Base-by-base conservation (phyloP, 2,888 invertebrate species). In the Anoncus sp. region DNA sequence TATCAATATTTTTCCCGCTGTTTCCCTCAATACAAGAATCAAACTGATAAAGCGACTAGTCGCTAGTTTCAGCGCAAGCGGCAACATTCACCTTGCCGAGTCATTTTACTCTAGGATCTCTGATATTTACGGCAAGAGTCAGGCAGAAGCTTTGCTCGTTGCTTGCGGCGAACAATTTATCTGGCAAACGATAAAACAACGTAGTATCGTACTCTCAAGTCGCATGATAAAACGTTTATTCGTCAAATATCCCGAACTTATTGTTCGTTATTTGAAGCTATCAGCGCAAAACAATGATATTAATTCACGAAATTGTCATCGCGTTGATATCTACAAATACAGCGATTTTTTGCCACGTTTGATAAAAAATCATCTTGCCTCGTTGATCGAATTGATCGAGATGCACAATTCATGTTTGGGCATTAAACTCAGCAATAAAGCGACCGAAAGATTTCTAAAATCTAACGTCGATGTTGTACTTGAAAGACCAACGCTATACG, bases 121-220 rank as follows among this genome's bases (percentile, higher is more conserved):
- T 0, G 14, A 77, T 10, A 66, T 45, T 3, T 91, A 88, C 31
- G 86, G 85, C 0, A 22, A 31, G 1, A 57, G 80, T 0, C 79
- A 84, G n/a, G 87, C 88, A 0, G 18, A 83, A 12, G 87, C 87
- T 1, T 40, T 91, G 5, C 47, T 91, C 0, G 20, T 77, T 0
- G 84, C 85, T 0, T 91, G 90, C 70, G 73, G 84, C 16, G 86
- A 88, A 38, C 16, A 49, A 0, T 91, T 89, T 31, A 71, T 85
- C 14, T 84, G 75, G 40, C 12, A 83, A 0, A 71, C 53, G 0
- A 72, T 89, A 1, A 45, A 80, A 0, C 16, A 80, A 0, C 73
- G 74, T 0, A 75, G 67, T 10, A 62, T 89, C 1, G n/a, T 66
- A 2, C 59, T 88, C 0, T 77, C 83, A 0, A 2, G 49, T 0